These are phyloP conservation scores for Enchytraeus crypticus DNA, from an alignment of 2,888 invertebrate species.

Conservation along the genomic window DNA sequence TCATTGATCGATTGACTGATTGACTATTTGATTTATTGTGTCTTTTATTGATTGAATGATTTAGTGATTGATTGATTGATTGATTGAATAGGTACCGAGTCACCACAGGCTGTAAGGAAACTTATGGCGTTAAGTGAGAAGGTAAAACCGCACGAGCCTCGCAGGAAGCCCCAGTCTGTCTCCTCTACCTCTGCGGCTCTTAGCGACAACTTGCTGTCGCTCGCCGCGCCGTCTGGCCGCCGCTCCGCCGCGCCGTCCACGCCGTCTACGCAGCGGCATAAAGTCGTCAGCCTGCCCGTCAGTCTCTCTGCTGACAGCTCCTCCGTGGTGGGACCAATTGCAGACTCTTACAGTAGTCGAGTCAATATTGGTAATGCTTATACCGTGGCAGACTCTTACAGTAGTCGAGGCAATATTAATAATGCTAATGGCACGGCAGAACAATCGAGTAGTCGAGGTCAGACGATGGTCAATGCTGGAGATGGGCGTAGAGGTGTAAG, in stretches of 20 bases:
- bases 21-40: too few species aligned
- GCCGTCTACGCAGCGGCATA: background rate
- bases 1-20: too few species aligned
- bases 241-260: background rate
- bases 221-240: background rate
- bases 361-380: too few species aligned
- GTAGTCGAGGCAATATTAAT: too few species aligned
- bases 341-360: too few species aligned
- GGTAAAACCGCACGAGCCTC: conserved; percentile 42
- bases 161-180: conserved; percentile 65
- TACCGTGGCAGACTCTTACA: too few species aligned
- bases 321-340: conserved; percentile 63
- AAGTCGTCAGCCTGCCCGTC: conserved; percentile 54
- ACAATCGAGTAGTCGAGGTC: too few species aligned
- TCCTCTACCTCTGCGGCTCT: conserved; percentile 54
- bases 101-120: conserved; percentile 93
- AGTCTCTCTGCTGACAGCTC: conserved; percentile 79
- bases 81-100: conserved; percentile 82
- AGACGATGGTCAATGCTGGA: too few species aligned
- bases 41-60: too few species aligned
- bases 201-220: background rate
- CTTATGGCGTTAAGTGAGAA: conserved; percentile 69
- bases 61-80: too few species aligned
- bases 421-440: too few species aligned
- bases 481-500: too few species aligned